Conservation (phyloP, 2,888 invertebrate genomes). For the Orgyia antiqua region DNA sequence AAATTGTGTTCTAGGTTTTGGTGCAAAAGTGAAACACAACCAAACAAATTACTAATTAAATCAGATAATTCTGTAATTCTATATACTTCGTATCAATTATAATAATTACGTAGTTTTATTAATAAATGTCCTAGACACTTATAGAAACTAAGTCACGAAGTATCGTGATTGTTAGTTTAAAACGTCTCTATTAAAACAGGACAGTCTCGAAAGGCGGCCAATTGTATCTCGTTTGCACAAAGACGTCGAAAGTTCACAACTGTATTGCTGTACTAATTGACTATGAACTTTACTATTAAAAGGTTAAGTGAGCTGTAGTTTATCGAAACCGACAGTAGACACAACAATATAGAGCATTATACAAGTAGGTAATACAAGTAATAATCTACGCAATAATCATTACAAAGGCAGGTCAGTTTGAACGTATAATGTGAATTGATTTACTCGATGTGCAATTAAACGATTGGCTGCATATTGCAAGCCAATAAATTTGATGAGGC, state of each 20-base stretch:
- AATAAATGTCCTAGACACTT: too few species aligned
- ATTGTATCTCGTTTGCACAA: constrained; percentile 54
- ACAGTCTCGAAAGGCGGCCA: constrained; percentile 42
- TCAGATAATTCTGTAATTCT: too few species aligned
- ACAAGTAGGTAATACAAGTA: constrained; percentile 18
- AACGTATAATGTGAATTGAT: constrained; percentile 15
- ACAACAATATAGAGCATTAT: constrained; percentile 34
- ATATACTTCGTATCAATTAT: too few species aligned
- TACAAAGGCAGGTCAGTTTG: constrained; percentile 19
- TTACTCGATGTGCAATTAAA: constrained; percentile 28
- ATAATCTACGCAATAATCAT: constrained; percentile 26
- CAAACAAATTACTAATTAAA: too few species aligned
- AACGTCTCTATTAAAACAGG: constrained; percentile 44
- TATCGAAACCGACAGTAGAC: constrained; percentile 38
- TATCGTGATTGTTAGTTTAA: constrained; percentile 41
- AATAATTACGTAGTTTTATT: too few species aligned
- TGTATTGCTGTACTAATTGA: constrained; percentile 62
- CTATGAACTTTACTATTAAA: constrained; percentile 58
- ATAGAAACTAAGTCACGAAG: constrained; percentile 22
- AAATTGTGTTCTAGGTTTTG: too few species aligned
- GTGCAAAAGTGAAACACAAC: too few species aligned
- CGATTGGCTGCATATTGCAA: constrained; percentile 28
- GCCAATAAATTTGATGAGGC: constrained; percentile 46
- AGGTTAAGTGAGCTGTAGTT: constrained; percentile 60
- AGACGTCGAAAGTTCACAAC: constrained; percentile 58